These are phyloP conservation scores for Styela plicata DNA, from an alignment of 23 tunicate species.

Conservation along the genomic window DNA sequence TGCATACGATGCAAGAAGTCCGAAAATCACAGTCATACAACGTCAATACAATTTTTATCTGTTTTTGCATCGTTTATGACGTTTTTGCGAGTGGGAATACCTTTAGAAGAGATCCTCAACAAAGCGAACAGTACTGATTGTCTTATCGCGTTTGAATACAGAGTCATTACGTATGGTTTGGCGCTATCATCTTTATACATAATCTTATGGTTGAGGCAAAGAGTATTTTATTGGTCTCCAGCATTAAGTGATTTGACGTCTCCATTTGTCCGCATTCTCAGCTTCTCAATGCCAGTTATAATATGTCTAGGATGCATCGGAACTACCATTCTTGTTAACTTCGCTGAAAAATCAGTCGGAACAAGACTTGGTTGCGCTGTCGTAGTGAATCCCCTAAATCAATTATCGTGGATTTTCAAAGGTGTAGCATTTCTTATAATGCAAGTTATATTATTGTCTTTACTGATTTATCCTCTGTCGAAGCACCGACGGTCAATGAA, in stretches of 20 bases:
- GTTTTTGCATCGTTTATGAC: conserved; percentile 9
- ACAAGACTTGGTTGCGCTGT: conserved; percentile 20
- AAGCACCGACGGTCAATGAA: not conserved
- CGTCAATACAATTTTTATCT: not conserved
- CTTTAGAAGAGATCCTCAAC: not conserved
- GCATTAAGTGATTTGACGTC: conserved; percentile 1
- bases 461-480: not conserved
- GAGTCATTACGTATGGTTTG: conserved; percentile 7
- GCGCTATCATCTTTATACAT: conserved; percentile 5
- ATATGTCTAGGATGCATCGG: conserved; percentile 15
- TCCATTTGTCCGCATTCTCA: not conserved
- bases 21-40: not conserved
- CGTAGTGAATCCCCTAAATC: not conserved
- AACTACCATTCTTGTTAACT: conserved; percentile 4
- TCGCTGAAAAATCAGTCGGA: conserved; percentile 4
- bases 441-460: conserved; percentile 15
- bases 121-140: not conserved
- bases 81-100: conserved; percentile 10
- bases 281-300: conserved; percentile 5
- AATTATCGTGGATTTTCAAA: conserved; percentile 3
- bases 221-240: conserved; percentile 20
- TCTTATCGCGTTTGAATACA: not conserved
- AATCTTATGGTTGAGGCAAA: conserved; percentile 12
- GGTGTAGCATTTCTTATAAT: conserved; percentile 11
- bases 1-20: conserved; percentile 1